Evolutionary conservation across 2,797 vertebrate genomes (phyloP), one percentile per base, ranked within the genome.

Genomic region (Pseudochaenichthys georgianus): DNA sequence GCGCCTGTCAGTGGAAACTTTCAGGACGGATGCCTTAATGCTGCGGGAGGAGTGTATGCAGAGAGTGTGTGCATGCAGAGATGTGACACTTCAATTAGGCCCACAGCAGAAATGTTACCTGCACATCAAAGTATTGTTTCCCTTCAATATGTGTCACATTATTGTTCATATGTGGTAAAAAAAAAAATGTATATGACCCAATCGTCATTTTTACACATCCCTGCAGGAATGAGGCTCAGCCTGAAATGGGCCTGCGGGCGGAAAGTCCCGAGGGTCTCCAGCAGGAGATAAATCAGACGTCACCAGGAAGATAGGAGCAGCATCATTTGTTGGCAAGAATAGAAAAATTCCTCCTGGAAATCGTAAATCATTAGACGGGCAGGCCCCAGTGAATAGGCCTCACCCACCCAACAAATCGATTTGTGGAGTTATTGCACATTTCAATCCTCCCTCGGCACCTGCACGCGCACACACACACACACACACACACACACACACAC

Each of bases 271-370:
- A 64, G 75, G 72, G 77, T 67, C 57, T 69, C 60, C 9, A 21
- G 79, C 16, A 74, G 46, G 80, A 86, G 87, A 93, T 93, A 92
- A 93, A 94, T 93, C 92, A 92, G 90, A 81, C 83, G 16, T 91
- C 87, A 83, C 82, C 50, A 4, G 70, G 59, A 86, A 90, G 90
- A 92, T 90, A 72, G 82, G 81, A 77, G 86, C 90, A 59, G 85
- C 86, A 87, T 91, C 87, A 87, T 88, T 87, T 88, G 88, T 93
- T 88, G 89, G 89, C 87, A 86, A 89, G 91, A 92, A 92, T 88
- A 86, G 87, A 92, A 92, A 92, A 92, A 90, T 88, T 89, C 84
- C 91, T 93, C 87, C 82, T 82, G 87, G 80, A 89, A 92, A 91
- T 85, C 86, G 59, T 94, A 92, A 93, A 94, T 94, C 92, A 92